Conservation (phyloP, 2,888 invertebrate genomes). For the Zootermopsis nevadensis region DNA sequence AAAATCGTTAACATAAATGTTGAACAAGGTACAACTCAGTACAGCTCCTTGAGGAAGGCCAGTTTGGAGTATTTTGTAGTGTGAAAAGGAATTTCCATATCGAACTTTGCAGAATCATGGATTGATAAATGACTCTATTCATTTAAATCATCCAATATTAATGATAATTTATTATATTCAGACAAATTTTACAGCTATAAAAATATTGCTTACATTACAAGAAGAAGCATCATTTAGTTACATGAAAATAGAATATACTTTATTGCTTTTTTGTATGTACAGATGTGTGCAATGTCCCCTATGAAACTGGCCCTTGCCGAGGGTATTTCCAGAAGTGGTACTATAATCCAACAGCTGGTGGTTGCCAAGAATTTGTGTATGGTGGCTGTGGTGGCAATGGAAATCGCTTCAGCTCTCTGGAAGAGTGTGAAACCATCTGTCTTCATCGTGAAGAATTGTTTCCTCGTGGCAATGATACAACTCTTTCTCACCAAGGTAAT, state of each 20-base stretch:
- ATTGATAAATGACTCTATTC: background rate
- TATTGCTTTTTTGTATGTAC: background rate
- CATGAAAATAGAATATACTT: too few species aligned
- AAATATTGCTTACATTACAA: too few species aligned
- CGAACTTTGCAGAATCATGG: background rate
- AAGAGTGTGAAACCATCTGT: constrained; percentile 82
- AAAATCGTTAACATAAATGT: background rate
- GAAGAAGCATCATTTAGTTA: too few species aligned
- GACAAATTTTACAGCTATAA: too few species aligned
- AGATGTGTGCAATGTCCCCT: constrained; percentile 77
- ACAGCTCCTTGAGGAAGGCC: background rate
- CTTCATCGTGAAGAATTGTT: constrained; percentile 69
- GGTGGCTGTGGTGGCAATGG: constrained; percentile 88
- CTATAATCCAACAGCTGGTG: constrained; percentile 71
- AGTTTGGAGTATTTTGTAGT: background rate
- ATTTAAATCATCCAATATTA: too few species aligned
- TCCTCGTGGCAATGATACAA: constrained; percentile 61
- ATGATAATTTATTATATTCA: too few species aligned
- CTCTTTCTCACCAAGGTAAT: constrained; percentile 60
- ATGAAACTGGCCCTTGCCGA: constrained; percentile 78
- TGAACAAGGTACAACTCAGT: background rate
- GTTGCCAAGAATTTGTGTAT: constrained; percentile 78
- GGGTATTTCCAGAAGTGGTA: constrained; percentile 75
- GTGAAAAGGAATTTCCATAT: background rate
- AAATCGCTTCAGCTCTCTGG: constrained; percentile 81